Evolutionary conservation across 2,888 invertebrate genomes (phyloP).

Genomic region (Anticlea derivata): DNA sequence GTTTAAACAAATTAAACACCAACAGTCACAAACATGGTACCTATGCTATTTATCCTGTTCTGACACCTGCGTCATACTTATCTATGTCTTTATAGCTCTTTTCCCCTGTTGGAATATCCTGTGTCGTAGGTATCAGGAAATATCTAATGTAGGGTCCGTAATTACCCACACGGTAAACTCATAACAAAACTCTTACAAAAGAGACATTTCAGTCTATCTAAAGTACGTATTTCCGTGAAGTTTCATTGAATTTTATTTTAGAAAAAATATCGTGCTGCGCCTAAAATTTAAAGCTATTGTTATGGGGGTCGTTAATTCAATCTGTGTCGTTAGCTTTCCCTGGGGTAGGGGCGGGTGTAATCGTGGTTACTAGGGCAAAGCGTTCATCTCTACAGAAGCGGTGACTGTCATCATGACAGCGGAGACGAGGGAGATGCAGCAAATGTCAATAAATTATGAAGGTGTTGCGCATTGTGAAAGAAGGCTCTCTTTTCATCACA

Average conservation of each 20-base stretch:
- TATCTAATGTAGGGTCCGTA: neutral
- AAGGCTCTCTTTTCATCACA: too few relatives aligned
- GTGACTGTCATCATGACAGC: neutral
- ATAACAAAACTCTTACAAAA: neutral
- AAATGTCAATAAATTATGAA: too few relatives aligned
- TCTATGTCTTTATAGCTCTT: too few relatives aligned
- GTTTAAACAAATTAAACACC: too few relatives aligned
- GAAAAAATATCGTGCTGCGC: slow-evolving; percentile 11
- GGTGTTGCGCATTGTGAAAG: too few relatives aligned
- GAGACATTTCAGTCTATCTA: neutral
- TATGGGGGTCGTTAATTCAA: slow-evolving; percentile 30
- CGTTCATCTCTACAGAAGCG: neutral
- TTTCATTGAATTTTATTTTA: slow-evolving; percentile 12
- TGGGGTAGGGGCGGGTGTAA: slow-evolving; percentile 3
- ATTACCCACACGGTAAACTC: neutral
- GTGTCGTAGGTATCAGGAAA: neutral
- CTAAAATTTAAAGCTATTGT: slow-evolving; percentile 24
- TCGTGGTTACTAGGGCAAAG: slow-evolving; percentile 10
- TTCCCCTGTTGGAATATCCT: too few relatives aligned
- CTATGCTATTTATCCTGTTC: too few relatives aligned
- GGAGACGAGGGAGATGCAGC: too few relatives aligned
- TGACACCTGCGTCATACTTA: too few relatives aligned
- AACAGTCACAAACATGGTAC: too few relatives aligned
- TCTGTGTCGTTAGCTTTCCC: slow-evolving; percentile 27
- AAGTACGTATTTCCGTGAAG: slow-evolving; percentile 1